Evolutionary conservation across 2,113 vertebrate genomes (phyloP).

Genomic region (Corythornis vintsioides): DNA sequence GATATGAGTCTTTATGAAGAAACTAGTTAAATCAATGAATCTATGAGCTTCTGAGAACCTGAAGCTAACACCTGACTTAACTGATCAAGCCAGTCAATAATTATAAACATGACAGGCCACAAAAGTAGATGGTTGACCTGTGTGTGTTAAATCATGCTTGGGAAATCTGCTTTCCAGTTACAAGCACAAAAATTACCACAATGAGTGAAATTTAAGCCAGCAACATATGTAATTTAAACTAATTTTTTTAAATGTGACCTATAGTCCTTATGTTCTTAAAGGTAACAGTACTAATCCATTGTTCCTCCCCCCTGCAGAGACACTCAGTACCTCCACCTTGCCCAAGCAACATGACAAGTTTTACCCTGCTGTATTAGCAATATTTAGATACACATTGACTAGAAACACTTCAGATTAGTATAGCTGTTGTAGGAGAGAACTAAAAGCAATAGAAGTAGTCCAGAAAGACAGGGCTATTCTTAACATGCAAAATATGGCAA

Average conservation of each 20-base stretch:
- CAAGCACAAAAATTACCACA: conserved; percentile 10
- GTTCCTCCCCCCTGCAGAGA: neutral
- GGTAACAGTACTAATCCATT: neutral
- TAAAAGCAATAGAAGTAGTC: neutral
- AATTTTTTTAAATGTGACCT: neutral
- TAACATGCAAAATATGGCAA: neutral
- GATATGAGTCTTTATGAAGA: neutral
- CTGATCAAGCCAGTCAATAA: neutral
- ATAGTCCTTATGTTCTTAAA: neutral
- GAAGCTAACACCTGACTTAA: neutral
- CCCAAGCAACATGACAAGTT: neutral
- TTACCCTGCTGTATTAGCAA: neutral
- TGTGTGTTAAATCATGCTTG: neutral
- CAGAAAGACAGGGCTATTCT: neutral
- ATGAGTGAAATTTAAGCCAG: neutral
- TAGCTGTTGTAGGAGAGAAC: neutral
- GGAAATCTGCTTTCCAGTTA: neutral
- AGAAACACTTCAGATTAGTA: neutral
- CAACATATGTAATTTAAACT: neutral
- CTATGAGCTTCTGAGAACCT: neutral
- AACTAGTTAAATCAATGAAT: neutral
- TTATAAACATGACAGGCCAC: neutral
- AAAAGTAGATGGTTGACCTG: neutral
- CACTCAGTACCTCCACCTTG: neutral
- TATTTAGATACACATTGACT: neutral